phyloP scores from a whole-genome alignment of 92 coral and sea anemone genomes.

The Phymanthus crucifer region DNA sequence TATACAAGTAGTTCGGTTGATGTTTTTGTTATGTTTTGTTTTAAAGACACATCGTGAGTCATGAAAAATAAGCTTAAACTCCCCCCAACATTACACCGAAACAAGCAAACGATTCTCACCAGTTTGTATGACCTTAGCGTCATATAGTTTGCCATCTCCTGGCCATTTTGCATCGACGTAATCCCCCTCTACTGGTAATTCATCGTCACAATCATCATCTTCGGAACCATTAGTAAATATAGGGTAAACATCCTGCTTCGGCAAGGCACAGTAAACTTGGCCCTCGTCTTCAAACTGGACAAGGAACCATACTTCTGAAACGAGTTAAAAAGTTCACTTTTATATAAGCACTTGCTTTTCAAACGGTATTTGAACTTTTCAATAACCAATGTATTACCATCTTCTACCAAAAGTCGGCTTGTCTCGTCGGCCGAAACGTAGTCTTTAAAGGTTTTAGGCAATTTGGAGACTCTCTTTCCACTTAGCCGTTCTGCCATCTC shows the following conservation, averaged over 20 bases:
- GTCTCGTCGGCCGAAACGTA: not conserved
- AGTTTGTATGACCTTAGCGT: not conserved
- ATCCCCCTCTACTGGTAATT: not conserved
- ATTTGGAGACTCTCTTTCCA: not conserved
- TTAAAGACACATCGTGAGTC: too few species aligned
- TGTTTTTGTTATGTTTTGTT: too few species aligned
- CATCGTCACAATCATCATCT: not conserved
- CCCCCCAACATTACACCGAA: too few species aligned
- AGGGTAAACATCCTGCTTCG: not conserved
- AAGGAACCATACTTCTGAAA: not conserved
- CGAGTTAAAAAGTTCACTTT: not conserved
- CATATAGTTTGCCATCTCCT: constrained; percentile 7
- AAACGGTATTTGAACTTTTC: not conserved
- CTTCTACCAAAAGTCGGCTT: constrained; percentile 1
- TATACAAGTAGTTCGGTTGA: not conserved
- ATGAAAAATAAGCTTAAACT: too few species aligned
- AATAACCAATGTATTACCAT: not conserved
- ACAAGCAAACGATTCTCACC: not conserved
- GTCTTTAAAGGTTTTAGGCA: not conserved
- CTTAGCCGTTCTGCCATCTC: not conserved
- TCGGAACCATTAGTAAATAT: not conserved
- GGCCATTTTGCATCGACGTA: constrained; percentile 1
- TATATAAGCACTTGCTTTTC: not conserved
- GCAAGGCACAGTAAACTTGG: not conserved
- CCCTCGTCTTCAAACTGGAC: not conserved